Evolutionary conservation across 2,113 vertebrate species (phyloP), one percentile per base, ranked within the genome.

Genomic region (Brachionichthys hirsutus): DNA sequence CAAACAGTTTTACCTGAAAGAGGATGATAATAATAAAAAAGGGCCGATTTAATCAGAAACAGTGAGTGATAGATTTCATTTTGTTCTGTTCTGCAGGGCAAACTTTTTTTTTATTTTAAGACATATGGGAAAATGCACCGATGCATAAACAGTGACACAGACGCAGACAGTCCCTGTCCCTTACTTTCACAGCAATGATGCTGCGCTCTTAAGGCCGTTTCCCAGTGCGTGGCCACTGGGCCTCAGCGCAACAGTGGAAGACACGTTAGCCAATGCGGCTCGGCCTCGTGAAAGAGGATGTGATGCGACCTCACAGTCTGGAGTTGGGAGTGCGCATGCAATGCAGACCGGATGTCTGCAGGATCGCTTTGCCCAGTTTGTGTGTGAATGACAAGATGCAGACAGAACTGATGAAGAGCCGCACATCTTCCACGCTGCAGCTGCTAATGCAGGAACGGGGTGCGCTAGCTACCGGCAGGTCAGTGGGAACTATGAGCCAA

Each of bases 221-320:
- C 58, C 75, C 80, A 88, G 84, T 83, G 80, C 86, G 80, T n/a
- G 80, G 36, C 76, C 72, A 82, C 80, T 78, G 66, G 70, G n/a
- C 14, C n/a, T 77, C 72, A 67, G 74, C 70, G 62, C 68, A 48
- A 18, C 1, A 22, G 75, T 78, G 83, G 81, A 84, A 66, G 81
- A 84, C 54, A 61, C 78, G 78, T 85, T 80, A 60, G 80, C 82
- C 43, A 42, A 51, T 78, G 84, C 60, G 64, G 57, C 66, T 75
- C 72, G 85, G 87, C 88, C 85, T 89, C 91, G 87, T 93, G 90
- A 81, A 88, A 91, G 90, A 92, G 90, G 89, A 91, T 72, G 79
- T 73, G 73, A 85, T 78, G 44, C 52, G 87, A 83, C 86, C 78
- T 62, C 81, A 87, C 49, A 57, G 61, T 78, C 46, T 50, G 54